Evolutionary conservation across 2,113 vertebrate genomes (phyloP).

Genomic region (Dendropsophus ebraccatus): DNA sequence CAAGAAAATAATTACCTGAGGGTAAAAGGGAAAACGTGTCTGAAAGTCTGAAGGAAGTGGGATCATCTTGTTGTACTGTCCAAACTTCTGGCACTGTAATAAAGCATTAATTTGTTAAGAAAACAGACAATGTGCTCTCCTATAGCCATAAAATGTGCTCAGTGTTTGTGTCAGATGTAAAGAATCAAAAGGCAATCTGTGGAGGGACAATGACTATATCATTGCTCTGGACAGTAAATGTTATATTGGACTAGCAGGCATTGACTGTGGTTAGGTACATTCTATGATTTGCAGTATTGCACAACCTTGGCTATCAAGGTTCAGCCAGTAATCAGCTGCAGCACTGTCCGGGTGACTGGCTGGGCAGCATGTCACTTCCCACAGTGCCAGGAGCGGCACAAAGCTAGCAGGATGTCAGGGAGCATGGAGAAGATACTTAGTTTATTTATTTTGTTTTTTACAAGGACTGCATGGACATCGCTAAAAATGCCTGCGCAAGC

Average conservation of each 20-base stretch:
- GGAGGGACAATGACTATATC: not conserved
- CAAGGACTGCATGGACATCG: no score
- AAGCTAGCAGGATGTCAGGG: no score
- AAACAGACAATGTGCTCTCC: not conserved
- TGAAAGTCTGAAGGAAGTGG: slow-evolving; percentile 89
- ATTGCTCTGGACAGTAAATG: not conserved
- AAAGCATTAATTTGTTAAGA: not conserved
- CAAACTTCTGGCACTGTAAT: slow-evolving; percentile 96
- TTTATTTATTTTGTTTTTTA: no score
- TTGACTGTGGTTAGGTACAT: not conserved
- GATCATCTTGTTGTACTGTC: slow-evolving; percentile 96
- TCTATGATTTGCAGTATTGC: not conserved
- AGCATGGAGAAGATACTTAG: no score
- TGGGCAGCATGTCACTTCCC: no score
- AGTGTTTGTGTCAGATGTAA: not conserved
- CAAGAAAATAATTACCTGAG: slow-evolving; percentile 81
- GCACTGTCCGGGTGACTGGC: no score
- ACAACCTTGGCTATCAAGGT: not conserved
- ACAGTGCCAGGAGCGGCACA: no score
- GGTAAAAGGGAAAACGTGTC: slow-evolving; percentile 96
- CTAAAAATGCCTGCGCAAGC: no score
- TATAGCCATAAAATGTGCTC: not conserved
- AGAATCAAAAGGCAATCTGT: not conserved
- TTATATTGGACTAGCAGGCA: not conserved
- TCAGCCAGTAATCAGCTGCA: no score